Evolutionary conservation across 2,888 invertebrate genomes (phyloP).

Genomic region (Caenorhabditis afra): DNA sequence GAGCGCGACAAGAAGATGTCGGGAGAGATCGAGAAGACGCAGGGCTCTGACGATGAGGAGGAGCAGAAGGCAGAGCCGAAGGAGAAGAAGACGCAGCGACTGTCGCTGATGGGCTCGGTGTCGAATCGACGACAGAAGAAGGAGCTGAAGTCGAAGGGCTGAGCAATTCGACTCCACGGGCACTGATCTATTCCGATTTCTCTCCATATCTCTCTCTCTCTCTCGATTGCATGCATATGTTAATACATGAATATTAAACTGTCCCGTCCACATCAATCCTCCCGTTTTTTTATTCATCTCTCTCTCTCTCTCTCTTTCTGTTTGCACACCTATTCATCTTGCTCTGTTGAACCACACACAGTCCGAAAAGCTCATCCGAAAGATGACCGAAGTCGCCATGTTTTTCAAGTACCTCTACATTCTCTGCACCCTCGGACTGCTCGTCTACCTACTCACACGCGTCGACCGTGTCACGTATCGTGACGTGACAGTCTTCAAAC

Average conservation of each 20-base stretch:
- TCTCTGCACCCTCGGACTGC: background rate
- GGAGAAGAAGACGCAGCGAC: background rate
- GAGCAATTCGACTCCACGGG: no score
- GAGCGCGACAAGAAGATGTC: no score
- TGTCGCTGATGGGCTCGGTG: background rate
- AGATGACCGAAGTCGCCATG: background rate
- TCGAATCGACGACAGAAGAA: background rate
- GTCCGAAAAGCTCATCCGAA: background rate
- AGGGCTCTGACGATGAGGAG: background rate
- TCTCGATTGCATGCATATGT: background rate
- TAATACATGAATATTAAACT: background rate
- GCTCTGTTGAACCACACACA: background rate
- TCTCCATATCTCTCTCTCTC: no score
- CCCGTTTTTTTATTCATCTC: background rate
- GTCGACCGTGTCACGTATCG: background rate
- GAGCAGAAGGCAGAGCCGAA: background rate
- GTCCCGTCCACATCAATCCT: background rate
- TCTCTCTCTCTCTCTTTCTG: no score
- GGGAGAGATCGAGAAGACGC: background rate
- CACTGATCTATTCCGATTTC: no score
- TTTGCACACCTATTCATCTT: constrained; percentile 1
- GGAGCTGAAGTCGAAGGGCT: background rate
- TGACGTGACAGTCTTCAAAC: background rate
- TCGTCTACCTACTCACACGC: background rate
- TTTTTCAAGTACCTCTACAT: background rate